A percentile compares a stretch with the other conserved stretches of the same genome.
These are phyloP conservation scores for Arctopsyche grandis DNA, from an alignment of 1,140 invertebrate genomes.

Conservation along the genomic window DNA sequence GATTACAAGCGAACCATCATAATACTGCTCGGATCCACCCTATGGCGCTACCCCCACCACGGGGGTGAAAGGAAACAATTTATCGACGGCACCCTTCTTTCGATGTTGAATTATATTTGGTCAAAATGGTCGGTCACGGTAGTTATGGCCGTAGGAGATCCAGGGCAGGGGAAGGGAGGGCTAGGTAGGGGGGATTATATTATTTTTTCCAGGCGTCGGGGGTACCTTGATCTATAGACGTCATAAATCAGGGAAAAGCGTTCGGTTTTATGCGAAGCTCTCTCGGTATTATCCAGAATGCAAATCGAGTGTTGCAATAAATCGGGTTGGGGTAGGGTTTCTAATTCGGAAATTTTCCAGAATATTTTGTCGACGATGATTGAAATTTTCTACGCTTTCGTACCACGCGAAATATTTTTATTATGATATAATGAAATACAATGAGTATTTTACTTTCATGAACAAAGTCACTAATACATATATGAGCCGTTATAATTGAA, in stretches of 20 bases:
- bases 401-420: too few species aligned
- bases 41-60: slow-evolving; percentile 4
- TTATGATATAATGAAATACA: too few species aligned
- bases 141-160: slow-evolving; percentile 45
- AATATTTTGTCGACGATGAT: too few species aligned
- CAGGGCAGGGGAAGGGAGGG: slow-evolving; percentile 45
- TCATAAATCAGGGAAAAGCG: slow-evolving; percentile 50
- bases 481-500: too few species aligned
- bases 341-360: too few species aligned
- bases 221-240: slow-evolving; percentile 47
- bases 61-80: slow-evolving; percentile 52
- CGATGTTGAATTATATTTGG: slow-evolving; percentile 55
- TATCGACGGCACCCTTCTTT: slow-evolving; percentile 53
- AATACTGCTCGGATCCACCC: slow-evolving; percentile 23
- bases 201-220: slow-evolving; percentile 50
- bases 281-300: slow-evolving; percentile 48
- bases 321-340: not conserved
- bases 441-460: too few species aligned
- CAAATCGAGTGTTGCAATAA: slow-evolving; percentile 42
- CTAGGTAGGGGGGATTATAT: slow-evolving; percentile 47
- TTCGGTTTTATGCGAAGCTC: slow-evolving; percentile 50
- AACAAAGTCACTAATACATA: too few species aligned
- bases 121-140: slow-evolving; percentile 51
- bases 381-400: too few species aligned
- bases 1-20: slow-evolving; percentile 44